Percentiles rank a stretch among this genome's conserved stretches.
phyloP scores from a whole-genome alignment of 2,888 invertebrate species.

The Heteromurus nitidus region DNA sequence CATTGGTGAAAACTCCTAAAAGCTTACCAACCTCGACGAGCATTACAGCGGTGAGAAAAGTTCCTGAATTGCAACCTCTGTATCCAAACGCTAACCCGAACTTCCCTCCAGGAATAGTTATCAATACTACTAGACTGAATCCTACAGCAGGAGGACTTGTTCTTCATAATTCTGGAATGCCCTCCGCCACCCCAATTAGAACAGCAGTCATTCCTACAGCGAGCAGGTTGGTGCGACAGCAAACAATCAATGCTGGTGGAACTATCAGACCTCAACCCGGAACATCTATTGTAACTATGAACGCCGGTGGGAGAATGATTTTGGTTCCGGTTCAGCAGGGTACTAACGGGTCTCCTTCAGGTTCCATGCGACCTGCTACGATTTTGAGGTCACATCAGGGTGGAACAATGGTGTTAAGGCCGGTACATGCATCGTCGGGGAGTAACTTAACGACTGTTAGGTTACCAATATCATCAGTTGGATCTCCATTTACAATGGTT shows the following conservation, averaged over 20 bases:
- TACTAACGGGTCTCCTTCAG: too few relatives aligned
- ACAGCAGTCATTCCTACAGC: not conserved
- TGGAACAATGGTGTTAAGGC: too few relatives aligned
- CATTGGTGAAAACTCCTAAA: not conserved
- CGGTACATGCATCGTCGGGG: too few relatives aligned
- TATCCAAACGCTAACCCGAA: not conserved
- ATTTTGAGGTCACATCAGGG: too few relatives aligned
- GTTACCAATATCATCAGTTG: too few relatives aligned
- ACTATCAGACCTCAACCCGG: not conserved
- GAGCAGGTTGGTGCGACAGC: not conserved
- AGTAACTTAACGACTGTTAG: too few relatives aligned
- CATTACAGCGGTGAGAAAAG: not conserved
- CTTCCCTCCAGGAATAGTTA: slow-evolving; percentile 4
- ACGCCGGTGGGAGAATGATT: not conserved
- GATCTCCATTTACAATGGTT: too few relatives aligned
- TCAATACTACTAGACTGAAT: slow-evolving; percentile 23
- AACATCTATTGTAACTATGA: not conserved
- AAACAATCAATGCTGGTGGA: not conserved
- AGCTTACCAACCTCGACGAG: not conserved
- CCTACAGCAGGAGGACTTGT: too few relatives aligned
- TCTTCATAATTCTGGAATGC: too few relatives aligned
- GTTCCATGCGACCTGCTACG: not conserved
- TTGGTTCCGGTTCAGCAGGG: not conserved
- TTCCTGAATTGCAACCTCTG: not conserved
- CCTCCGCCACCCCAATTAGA: not conserved